A percentile compares a stretch with the other conserved stretches of the same genome.
These are phyloP conservation scores for Acanthisitta chloris DNA, from an alignment of 2,113 vertebrate species.

Conservation along the genomic window DNA sequence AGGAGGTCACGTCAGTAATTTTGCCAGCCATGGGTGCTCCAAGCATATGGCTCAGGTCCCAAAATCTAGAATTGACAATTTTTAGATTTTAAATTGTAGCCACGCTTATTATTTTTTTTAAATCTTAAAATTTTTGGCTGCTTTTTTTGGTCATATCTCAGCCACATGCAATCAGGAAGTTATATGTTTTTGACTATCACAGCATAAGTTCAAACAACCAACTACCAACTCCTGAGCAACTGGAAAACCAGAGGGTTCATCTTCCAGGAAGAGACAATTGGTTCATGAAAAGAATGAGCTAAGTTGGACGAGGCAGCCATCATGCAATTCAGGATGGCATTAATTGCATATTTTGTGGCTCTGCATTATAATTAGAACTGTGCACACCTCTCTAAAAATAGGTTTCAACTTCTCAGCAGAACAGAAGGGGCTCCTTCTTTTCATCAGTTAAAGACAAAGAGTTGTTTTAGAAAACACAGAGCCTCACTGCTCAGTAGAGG, in stretches of 20 bases:
- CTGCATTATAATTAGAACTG: not conserved
- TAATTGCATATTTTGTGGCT: not conserved
- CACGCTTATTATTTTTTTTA: not conserved
- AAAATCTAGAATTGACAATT: not conserved
- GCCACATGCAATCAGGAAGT: not conserved
- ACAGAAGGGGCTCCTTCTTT: not conserved
- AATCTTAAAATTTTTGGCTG: not conserved
- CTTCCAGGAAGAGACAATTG: not conserved
- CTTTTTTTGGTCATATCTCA: not conserved
- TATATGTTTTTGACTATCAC: not conserved
- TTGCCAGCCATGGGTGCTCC: not conserved
- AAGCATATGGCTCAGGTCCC: not conserved
- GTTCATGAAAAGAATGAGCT: not conserved
- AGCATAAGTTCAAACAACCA: accelerated
- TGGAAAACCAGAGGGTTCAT: not conserved
- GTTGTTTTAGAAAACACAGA: not conserved
- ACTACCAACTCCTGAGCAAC: not conserved
- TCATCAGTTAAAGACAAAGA: not conserved
- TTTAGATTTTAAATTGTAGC: not conserved
- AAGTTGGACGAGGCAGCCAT: not conserved
- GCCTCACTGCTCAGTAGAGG: not conserved
- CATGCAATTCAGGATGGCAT: not conserved
- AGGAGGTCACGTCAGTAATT: not conserved
- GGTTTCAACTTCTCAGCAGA: not conserved
- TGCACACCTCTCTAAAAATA: not conserved